These are phyloP conservation scores for Eulithis testata DNA, from an alignment of 2,888 invertebrate genomes.

Conservation along the genomic window DNA sequence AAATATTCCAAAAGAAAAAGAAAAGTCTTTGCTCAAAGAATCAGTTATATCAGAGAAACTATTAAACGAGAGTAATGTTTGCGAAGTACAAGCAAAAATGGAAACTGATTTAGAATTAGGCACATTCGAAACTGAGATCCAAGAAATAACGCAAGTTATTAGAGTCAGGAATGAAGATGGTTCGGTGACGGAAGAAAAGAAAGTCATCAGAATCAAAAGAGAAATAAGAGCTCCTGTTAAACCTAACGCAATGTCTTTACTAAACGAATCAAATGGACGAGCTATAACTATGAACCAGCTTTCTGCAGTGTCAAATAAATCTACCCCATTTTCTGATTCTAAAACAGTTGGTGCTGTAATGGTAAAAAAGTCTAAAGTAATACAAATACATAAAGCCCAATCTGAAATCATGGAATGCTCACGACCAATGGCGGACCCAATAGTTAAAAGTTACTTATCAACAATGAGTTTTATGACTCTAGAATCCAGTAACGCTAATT, in stretches of 20 bases:
- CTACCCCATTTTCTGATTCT: background rate
- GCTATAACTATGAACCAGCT: background rate
- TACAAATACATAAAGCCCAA: background rate
- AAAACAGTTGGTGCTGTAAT: conserved; percentile 11
- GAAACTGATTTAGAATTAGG: conserved; percentile 46
- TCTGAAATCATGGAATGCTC: conserved; percentile 10
- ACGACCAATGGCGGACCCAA: conserved; percentile 1
- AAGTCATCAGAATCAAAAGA: conserved; percentile 49
- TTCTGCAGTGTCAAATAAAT: conserved; percentile 10
- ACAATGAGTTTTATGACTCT: conserved; percentile 7
- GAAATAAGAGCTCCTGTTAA: conserved; percentile 42
- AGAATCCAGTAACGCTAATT: conserved; percentile 4
- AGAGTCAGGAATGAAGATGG: conserved; percentile 55
- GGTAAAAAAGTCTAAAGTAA: conserved; percentile 3
- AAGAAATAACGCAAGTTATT: conserved; percentile 53
- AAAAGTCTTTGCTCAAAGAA: conserved; percentile 1
- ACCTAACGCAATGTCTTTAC: background rate
- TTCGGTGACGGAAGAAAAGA: conserved; percentile 51
- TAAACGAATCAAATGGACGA: background rate
- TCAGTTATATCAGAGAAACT: conserved; percentile 34
- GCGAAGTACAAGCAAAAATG: conserved; percentile 16
- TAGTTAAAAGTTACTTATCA: conserved; percentile 18
- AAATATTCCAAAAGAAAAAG: background rate
- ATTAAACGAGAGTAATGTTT: background rate
- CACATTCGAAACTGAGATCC: conserved; percentile 49